Evolutionary conservation across 2,797 vertebrate genomes (phyloP).

Genomic region (Enteromius radiatus): DNA sequence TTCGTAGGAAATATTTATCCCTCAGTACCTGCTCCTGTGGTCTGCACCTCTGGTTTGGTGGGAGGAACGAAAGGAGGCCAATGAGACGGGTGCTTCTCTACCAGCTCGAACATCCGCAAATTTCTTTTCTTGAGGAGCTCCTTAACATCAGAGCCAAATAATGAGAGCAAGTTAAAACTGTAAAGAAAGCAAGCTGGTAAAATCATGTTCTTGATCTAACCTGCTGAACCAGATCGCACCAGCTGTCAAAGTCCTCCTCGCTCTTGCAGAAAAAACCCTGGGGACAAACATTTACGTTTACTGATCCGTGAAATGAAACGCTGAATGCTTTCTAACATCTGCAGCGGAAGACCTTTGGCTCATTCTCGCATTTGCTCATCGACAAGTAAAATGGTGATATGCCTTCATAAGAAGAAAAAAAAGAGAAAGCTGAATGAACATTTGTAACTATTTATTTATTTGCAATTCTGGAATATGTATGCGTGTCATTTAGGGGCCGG

Average conservation of each 20-base stretch:
- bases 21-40: conserved; percentile 84
- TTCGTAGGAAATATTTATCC: neutral
- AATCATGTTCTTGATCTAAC: conserved; percentile 65
- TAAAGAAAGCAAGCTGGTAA: neutral
- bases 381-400: neutral
- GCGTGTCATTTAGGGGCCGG: neutral
- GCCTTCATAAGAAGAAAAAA: neutral
- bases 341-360: neutral
- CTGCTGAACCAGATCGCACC: conserved; percentile 87
- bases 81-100: conserved; percentile 85
- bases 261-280: conserved; percentile 90
- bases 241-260: conserved; percentile 87
- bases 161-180: neutral
- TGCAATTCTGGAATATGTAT: neutral
- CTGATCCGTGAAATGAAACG: neutral
- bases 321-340: neutral
- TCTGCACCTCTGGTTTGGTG: conserved; percentile 85
- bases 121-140: conserved; percentile 84
- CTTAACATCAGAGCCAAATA: conserved; percentile 61
- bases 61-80: conserved; percentile 89
- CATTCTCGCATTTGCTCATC: neutral
- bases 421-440: neutral
- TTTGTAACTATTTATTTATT: neutral
- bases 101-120: conserved; percentile 87
- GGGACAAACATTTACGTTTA: neutral